phyloP scores from a whole-genome alignment of 1,140 invertebrate genomes.

The Mesaphorura yosii region DNA sequence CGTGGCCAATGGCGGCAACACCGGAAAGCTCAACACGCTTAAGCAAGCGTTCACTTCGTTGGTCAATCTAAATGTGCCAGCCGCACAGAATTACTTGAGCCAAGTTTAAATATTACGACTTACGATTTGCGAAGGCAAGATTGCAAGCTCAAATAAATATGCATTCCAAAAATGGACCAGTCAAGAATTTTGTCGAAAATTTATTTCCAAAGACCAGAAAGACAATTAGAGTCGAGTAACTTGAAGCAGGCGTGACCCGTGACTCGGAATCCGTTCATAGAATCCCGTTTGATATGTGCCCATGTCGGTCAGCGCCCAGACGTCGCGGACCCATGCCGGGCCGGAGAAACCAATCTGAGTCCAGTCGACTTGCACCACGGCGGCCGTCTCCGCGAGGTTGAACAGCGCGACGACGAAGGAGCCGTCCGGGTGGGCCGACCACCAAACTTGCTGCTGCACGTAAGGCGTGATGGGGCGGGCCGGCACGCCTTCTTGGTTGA shows the following conservation, averaged over 20 bases:
- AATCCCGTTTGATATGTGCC: neutral
- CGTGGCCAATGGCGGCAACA: too few species aligned
- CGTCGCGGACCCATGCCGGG: neutral
- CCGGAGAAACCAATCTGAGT: neutral
- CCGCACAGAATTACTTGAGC: too few species aligned
- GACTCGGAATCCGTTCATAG: neutral
- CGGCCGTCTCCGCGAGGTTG: neutral
- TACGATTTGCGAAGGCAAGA: too few species aligned
- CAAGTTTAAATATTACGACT: too few species aligned
- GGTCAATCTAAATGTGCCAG: too few species aligned
- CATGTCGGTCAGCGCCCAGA: neutral
- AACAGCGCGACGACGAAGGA: constrained; percentile 3
- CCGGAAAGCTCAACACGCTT: too few species aligned
- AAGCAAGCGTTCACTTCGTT: too few species aligned
- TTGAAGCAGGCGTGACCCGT: neutral
- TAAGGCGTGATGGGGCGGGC: neutral
- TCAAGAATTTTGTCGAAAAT: too few species aligned
- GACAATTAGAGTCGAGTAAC: constrained; percentile 2
- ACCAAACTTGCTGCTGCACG: constrained; percentile 1
- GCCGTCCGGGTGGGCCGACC: neutral
- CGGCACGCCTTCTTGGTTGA: constrained; percentile 11
- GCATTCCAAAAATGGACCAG: too few species aligned
- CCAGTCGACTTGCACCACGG: too few species aligned
- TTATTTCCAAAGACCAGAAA: too few species aligned
- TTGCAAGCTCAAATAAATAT: too few species aligned